Conservation (phyloP, 2,888 invertebrate genomes). For the Parnassius glacialis region DNA sequence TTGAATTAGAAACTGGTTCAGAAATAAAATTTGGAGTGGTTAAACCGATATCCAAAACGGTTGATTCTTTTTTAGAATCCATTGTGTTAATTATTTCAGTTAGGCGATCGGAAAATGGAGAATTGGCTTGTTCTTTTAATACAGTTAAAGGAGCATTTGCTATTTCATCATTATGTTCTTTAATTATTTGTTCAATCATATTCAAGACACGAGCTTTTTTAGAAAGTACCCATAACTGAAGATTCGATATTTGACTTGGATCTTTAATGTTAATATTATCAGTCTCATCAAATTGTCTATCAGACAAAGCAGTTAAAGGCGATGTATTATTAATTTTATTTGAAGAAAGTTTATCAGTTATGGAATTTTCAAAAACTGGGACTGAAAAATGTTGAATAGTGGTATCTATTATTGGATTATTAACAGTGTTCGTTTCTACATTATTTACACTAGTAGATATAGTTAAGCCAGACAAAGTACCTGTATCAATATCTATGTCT, state of each 20-base stretch:
- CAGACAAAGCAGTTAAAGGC: slow-evolving; percentile 36
- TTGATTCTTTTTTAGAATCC: slow-evolving; percentile 51
- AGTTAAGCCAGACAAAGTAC: slow-evolving; percentile 45
- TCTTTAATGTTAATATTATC: slow-evolving; percentile 47
- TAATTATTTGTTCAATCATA: slow-evolving; percentile 75
- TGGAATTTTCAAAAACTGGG: slow-evolving; percentile 63
- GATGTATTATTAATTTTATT: slow-evolving; percentile 37
- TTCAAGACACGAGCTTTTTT: slow-evolving; percentile 73
- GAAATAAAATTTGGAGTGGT: slow-evolving; percentile 5
- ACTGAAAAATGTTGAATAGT: slow-evolving; percentile 51
- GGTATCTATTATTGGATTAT: slow-evolving; percentile 36
- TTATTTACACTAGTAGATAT: slow-evolving; percentile 35
- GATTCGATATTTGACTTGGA: slow-evolving; percentile 56
- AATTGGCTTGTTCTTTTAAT: slow-evolving; percentile 47
- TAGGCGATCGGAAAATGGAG: slow-evolving; percentile 60
- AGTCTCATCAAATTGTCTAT: slow-evolving; percentile 37
- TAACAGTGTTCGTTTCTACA: slow-evolving; percentile 39
- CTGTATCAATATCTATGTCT: slow-evolving; percentile 26
- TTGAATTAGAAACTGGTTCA: neutral
- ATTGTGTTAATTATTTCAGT: slow-evolving; percentile 65
- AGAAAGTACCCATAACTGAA: slow-evolving; percentile 71
- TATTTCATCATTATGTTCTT: slow-evolving; percentile 69
- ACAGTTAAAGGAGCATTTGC: slow-evolving; percentile 60
- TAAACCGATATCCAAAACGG: slow-evolving; percentile 28
- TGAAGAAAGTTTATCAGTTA: slow-evolving; percentile 49